Base-by-base conservation (phyloP, 2,888 invertebrate genomes). In the Cephus nigrinus region DNA sequence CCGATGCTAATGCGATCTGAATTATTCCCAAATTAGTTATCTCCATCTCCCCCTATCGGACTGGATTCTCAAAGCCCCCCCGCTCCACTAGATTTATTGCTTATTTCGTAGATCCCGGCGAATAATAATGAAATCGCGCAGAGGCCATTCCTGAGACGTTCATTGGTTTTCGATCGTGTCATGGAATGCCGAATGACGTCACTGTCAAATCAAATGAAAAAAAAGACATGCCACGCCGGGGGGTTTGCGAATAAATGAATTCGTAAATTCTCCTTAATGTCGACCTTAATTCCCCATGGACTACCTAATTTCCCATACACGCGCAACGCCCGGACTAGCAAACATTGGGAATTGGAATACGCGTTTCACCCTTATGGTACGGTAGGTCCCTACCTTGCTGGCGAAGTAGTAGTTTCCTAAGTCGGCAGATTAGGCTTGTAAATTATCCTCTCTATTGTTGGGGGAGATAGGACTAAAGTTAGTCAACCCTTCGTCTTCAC, bases 1-100 rank as follows among this genome's bases (percentile, higher is more conserved):
- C 71, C 71, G 32, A 71, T 71, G 71, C 71, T 71, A 71, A 71
- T 71, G 71, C 71, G 71, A 71, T 71, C 71, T 71, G 71, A 71
- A 71, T 71, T 71, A 71, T 71, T 71, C 33, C 31, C 71, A 71
- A 71, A 71, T 71, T 71, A 71, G 71, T 71, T 71, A 71, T 71
- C 71, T 71, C 71, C 32, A 32, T 31, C 31, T 33, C 71, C 71
- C 33, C 31, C 32, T 71, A 33, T 33, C 32, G 12, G 71, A 23
- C 71, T 12, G 71, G 71, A 33, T 71, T 71, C 71, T 33, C 71
- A 23, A 55, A 55, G 55, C 23, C 55, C 31, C 31, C 55, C 23
- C 23, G 23, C 55, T 55, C 9, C 71, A 1, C 31, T 23, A 71
- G 71, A 71, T 71, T 71, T 71, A 71, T 33, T 33, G 12, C 71